A percentile compares a stretch with the other conserved stretches of the same genome.
Conservation (phyloP, 2,797 vertebrate genomes). For the Gymnoscopelus braueri region DNA sequence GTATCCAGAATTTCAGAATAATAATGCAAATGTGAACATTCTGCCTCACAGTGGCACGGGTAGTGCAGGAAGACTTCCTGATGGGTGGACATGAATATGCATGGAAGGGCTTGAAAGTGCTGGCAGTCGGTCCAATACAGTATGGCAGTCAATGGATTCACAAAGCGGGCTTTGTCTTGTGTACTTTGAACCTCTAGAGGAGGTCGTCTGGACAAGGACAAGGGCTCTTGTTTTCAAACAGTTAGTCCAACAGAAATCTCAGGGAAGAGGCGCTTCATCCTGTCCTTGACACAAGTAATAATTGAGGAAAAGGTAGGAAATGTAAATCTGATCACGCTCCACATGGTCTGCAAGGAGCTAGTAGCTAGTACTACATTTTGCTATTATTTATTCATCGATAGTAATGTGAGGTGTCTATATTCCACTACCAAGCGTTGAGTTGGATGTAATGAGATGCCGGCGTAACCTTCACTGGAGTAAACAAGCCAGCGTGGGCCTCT, state of each 20-base stretch:
- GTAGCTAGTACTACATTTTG: conserved; percentile 21
- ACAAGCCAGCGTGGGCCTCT: conserved; percentile 47
- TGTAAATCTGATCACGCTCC: too few species aligned
- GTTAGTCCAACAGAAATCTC: conserved; percentile 28
- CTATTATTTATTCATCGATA: conserved; percentile 49
- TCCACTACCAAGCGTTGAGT: conserved; percentile 26
- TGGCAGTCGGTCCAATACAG: conserved; percentile 50
- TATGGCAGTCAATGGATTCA: conserved; percentile 61
- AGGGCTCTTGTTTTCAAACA: conserved; percentile 39
- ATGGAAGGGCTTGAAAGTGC: conserved; percentile 54
- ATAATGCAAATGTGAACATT: too few species aligned
- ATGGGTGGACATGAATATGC: conserved; percentile 67
- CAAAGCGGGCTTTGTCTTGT: conserved; percentile 63
- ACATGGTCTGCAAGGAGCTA: too few species aligned
- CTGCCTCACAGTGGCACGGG: conserved; percentile 33
- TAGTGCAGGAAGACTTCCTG: conserved; percentile 50
- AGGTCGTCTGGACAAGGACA: conserved; percentile 33
- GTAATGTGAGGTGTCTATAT: conserved; percentile 36
- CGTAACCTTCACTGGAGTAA: conserved; percentile 46
- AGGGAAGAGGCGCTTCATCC: conserved; percentile 21
- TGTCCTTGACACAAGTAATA: neutral
- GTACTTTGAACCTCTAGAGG: conserved; percentile 57
- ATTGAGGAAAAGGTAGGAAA: too few species aligned
- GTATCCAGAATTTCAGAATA: too few species aligned
- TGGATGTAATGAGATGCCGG: conserved; percentile 33